Evolutionary conservation across 2,797 vertebrate genomes (phyloP), one percentile per base, ranked within the genome.

Genomic region (Tangara arthus): DNA sequence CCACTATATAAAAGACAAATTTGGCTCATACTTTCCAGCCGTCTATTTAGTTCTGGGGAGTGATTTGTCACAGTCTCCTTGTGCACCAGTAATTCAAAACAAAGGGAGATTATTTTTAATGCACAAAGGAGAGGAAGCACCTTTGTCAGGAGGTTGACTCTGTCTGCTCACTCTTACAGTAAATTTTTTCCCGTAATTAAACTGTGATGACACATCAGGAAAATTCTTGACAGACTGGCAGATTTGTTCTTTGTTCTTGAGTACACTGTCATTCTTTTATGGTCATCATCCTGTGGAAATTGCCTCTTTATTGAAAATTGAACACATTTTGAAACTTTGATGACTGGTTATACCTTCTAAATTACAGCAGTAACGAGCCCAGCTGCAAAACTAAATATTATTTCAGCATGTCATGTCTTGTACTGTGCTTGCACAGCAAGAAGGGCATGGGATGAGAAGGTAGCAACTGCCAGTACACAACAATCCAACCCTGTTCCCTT

Each of bases 381-480:
- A 84, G 70, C 88, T 78, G 90, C 82, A 94, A 82, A 84, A 53
- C 30, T 90, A 66, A 94, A 46, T 90, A 92, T 84, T 89, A 93
- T 80, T 95, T 92, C 47, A 71, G 35, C 34, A 18, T 77, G 52
- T 85, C 56, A n/a, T 89, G 42, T 71, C 93, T 90, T 86, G 50
- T 65, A 44, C 37, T 20, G 4, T 78, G 64, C 68, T 92, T 85
- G 23, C 3, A 1, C 68, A 87, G 64, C 60, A 78, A 80, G 78
- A 93, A 81, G 22, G 47, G 41, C n/a, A 70, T 64, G 56, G 75
- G 22, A n/a, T 35, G 37, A 64, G 70, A 87, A 79, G 56, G 68
- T 57, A 66, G 41, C 57, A 73, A 73, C 41, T 82, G 82, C 60
- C 60, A 44, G 21, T 46, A 44, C 32, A 15, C 49, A 94, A 80